These are phyloP conservation scores for Corbicula japonica DNA, from an alignment of 2,888 invertebrate genomes.

Conservation along the genomic window DNA sequence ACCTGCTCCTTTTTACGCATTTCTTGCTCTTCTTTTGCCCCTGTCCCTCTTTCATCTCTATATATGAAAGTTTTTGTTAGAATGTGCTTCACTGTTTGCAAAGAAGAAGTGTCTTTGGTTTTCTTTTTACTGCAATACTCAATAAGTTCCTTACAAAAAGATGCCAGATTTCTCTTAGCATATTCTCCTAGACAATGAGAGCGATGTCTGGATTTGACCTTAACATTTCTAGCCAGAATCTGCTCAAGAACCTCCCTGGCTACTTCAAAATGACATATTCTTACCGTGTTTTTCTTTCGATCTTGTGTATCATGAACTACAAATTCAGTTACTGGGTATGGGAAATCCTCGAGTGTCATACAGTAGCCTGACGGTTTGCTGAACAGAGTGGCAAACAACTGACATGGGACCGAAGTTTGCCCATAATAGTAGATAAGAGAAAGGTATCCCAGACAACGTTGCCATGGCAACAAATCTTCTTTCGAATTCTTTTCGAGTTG, in stretches of 20 bases:
- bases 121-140: constrained; percentile 59
- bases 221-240: constrained; percentile 42
- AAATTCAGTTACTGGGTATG: constrained; percentile 50
- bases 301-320: constrained; percentile 57
- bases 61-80: constrained; percentile 69
- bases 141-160: constrained; percentile 64
- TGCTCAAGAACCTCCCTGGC: constrained; percentile 70
- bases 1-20: constrained; percentile 52
- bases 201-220: neutral
- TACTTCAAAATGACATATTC: constrained; percentile 64
- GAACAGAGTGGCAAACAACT: constrained; percentile 56
- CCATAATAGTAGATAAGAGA: constrained; percentile 61
- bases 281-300: constrained; percentile 46
- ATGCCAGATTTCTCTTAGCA: constrained; percentile 56
- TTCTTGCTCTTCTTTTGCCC: constrained; percentile 54
- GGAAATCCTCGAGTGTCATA: constrained; percentile 57
- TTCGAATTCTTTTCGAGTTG: constrained; percentile 29
- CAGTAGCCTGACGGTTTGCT: constrained; percentile 43
- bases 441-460: constrained; percentile 49
- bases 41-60: constrained; percentile 64
- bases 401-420: constrained; percentile 56
- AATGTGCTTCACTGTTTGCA: constrained; percentile 51
- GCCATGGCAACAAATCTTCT: constrained; percentile 35
- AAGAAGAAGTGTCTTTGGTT: constrained; percentile 26
- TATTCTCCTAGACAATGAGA: constrained; percentile 34